A percentile compares a stretch with the other conserved stretches of the same genome.
phyloP scores from a whole-genome alignment of 2,797 vertebrate species.

The Callimico goeldii region DNA sequence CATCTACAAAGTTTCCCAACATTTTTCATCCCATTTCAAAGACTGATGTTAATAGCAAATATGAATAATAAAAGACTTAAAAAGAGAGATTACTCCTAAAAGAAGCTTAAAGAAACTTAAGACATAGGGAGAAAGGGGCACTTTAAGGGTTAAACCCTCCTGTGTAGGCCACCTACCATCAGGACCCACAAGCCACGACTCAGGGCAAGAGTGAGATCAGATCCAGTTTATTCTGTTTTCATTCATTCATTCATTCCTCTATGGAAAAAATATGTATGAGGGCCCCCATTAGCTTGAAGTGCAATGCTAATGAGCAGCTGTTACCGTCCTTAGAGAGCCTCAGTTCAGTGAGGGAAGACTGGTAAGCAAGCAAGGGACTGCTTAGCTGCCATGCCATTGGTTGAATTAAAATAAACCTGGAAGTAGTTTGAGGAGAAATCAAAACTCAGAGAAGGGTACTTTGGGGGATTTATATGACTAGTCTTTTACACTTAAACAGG shows the following conservation, averaged over 20 bases:
- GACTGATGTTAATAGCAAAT: not conserved
- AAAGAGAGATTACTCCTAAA: not conserved
- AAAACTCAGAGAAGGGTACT: not conserved
- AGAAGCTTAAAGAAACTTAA: not conserved
- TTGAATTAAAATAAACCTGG: not conserved
- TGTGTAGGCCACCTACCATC: not conserved
- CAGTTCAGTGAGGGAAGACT: not conserved
- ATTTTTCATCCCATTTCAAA: not conserved
- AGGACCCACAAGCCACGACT: not conserved
- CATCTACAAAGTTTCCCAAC: not conserved
- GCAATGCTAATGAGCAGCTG: not conserved
- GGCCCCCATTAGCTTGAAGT: not conserved
- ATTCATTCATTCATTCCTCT: not conserved
- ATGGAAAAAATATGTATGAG: not conserved
- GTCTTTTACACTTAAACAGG: not conserved
- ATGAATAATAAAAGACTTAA: constrained; percentile 5
- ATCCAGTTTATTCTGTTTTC: not conserved
- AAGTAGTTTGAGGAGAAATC: not conserved
- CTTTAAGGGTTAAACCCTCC: not conserved
- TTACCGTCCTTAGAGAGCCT: not conserved
- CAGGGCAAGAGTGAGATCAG: not conserved
- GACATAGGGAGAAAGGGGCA: not conserved
- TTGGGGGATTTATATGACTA: not conserved
- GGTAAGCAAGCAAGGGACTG: not conserved
- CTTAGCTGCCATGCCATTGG: not conserved